Evolutionary conservation across 1,140 invertebrate species (phyloP), one percentile per base, ranked within the genome.

Genomic region (Zaprionus inermis): DNA sequence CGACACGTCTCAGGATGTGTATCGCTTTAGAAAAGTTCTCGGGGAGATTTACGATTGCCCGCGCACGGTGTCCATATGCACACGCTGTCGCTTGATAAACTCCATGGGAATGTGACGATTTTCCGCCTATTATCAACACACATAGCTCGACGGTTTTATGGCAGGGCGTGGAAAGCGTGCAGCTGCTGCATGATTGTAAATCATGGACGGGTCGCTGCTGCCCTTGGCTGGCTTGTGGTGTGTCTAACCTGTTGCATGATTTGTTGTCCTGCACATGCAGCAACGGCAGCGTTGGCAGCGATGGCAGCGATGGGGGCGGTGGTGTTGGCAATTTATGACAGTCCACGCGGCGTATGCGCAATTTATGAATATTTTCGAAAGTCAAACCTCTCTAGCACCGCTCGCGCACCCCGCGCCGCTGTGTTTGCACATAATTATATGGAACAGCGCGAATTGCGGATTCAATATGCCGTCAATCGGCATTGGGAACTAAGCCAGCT

Each of bases 231-330:
- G 18, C 56, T 30, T 52, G 36, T 28, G 66, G 4, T 55, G 64
- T 60, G 46, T 63, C 71, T 67, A 81, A 90, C 84, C 84, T 89
- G 84, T 89, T 89, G 84, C 85, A 89, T 84, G 80, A 90, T 84
- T 84, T 89, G 80, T 89, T 68, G 65, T 44, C 38, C 52, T 85
- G 82, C 69, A 78, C 66, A 72, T 79, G 69, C 79, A 69, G 49
- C 18, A 72, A n/a, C 22, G 28, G 38, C n/a, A 44, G 38, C 38
- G 38, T 6, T 5, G 6, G 38, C 38, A 16, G n/a, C 12, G 14
- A 14, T 12, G 24, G n/a, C n/a, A 16, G 38, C 38, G 38, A 16
- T 6, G 7, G n/a, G n/a, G n/a, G 7, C n/a, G 38, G 36, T 12
- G 36, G 46, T n/a, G 71, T 54, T 65, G 76, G 80, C 65, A 79